A percentile compares a stretch with the other conserved stretches of the same genome.
phyloP scores from a whole-genome alignment of 2,888 invertebrate species.

The Schizaphis graminum region DNA sequence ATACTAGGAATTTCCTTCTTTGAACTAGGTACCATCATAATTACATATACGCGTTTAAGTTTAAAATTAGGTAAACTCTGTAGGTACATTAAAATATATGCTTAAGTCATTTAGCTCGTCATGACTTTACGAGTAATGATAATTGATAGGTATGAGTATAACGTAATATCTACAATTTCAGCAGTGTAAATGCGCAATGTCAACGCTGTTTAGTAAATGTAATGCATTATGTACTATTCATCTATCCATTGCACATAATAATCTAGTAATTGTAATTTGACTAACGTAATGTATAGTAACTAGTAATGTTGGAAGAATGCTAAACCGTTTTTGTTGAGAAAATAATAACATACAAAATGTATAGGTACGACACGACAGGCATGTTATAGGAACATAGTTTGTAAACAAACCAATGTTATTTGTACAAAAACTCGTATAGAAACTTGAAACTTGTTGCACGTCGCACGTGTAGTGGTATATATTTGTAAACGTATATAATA shows the following conservation, averaged over 20 bases:
- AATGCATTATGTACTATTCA: background rate
- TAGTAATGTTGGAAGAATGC: background rate
- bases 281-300: background rate
- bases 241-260: background rate
- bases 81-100: background rate
- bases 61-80: background rate
- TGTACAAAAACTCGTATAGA: conserved; percentile 20
- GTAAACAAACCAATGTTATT: background rate
- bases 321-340: background rate
- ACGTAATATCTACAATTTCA: background rate
- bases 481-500: background rate
- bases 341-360: background rate
- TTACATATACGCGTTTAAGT: background rate
- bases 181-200: too few species aligned
- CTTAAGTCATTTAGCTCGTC: background rate
- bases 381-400: background rate
- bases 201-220: background rate
- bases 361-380: background rate
- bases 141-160: background rate
- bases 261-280: background rate
- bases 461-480: background rate
- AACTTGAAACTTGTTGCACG: background rate
- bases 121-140: background rate
- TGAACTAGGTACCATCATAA: background rate
- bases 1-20: background rate